Base-by-base conservation (phyloP, 2,888 invertebrate species). In the Calliscelio sp. region DNA sequence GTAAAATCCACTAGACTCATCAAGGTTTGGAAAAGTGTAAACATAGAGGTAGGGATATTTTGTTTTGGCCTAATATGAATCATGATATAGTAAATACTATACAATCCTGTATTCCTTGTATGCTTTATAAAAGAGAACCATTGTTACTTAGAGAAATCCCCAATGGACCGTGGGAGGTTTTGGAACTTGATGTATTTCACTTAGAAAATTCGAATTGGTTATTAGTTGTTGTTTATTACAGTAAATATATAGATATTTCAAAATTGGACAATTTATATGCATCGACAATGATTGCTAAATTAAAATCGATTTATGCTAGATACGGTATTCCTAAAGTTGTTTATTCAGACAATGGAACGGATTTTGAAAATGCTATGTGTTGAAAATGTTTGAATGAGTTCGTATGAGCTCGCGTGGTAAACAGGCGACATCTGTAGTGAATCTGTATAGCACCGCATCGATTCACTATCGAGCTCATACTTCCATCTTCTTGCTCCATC, bases 1-100 rank as follows among this genome's bases (percentile, higher is more conserved):
- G 80, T 10, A 83, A 81, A 55, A 73, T 90, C 16, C 89, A 90
- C 51, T 87, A 89, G 75, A 75, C 81, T 14, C 90, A 91, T 78
- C 51, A 88, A 24, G 87, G 89, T 1, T 81, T 87, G 3, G 88
- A 87, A 68, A 88, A 88, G 85, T 74, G 74, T 28, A 74, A 87
- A 79, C 79, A 55, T 20, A 68, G 87, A 28, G 88, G 89, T 0
- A 75, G 87, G 75, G 78, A 86, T 44, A 78, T 81, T 70, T 10
- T 88, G 24, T 90, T 85, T 68, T 89, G 89, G 89, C 87, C 87
- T 25, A 35, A 32, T 8, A 88, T 89, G 87, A 86, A 61, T 20
- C 80, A 86, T 24, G 84, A 86, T 55, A 88, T 88, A 22, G 85
- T 84, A 61, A 66, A 86, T 53, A 61, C 81, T 55, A 84, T 85